Base-by-base conservation (phyloP, 2,888 invertebrate genomes). In the Macrosiphum euphorbiae region DNA sequence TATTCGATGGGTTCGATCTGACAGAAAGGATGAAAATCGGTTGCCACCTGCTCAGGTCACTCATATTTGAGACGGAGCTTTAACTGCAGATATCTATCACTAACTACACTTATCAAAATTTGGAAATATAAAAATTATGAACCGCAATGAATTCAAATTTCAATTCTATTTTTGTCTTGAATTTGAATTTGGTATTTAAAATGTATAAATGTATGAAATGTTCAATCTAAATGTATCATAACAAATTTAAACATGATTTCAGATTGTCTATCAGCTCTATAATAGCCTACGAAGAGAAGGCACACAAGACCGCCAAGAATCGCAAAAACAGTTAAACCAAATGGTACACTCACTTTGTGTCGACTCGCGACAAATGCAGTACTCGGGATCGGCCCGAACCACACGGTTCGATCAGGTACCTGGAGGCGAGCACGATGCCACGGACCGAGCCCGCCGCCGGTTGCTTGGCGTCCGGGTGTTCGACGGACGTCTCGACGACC, bases 341-440 rank as follows among this genome's bases (percentile, higher is more conserved):
- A 92, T 88, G 89, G 91, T 47, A 26, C 24, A 96, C 97, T 97
- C 96, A 99, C 99, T 98, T 98, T 94, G 98, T 98, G 96, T 99
- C 99, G 94, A 98, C 97, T 95, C 99, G 96, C 50, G 98, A 98
- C 94, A 99, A 96, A 96, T 99, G 98, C 96, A 98, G 98, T 78
- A 99, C 97, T 94, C 98, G 96, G 41, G 98, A 98, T 95, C 98
- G 97, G 52, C 98, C 98, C 95, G 98, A 98, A 95, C 99, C 99
- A 95, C 98, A 98, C 10, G 99, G 99, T 96, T 99, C 99, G 95
- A 99, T 98, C 91, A 99, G 97, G 96, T 98, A 99, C 92, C 98
- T 97, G 35, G 98, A 98, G 35, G 98, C 99, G 91, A 99, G 97
- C 94, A 99, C 98, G 89, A 99, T 98, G 44, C 98, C 98, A 55